Evolutionary conservation across 2,888 invertebrate species (phyloP).

Genomic region (Atethmia centrago): DNA sequence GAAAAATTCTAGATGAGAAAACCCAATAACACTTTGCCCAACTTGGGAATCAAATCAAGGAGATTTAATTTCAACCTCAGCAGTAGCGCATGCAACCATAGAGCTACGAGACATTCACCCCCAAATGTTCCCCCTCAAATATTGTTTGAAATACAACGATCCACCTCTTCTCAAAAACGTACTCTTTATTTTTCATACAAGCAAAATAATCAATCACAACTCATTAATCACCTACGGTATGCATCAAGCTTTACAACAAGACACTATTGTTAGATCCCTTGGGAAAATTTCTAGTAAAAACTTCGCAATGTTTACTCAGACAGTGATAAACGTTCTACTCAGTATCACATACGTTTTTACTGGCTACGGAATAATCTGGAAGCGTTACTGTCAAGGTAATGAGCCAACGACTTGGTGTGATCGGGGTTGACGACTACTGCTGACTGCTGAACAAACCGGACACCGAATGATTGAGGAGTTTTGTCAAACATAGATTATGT

Average conservation of each 20-base stretch:
- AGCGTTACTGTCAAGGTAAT: conserved; percentile 24
- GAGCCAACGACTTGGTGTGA: conserved; percentile 15
- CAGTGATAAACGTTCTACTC: conserved; percentile 46
- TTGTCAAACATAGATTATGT: no score
- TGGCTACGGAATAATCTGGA: conserved; percentile 24
- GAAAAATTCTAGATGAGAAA: not conserved
- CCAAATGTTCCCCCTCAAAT: no score
- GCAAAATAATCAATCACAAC: conserved; percentile 19
- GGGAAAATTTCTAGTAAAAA: conserved; percentile 59
- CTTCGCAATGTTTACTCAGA: conserved; percentile 39
- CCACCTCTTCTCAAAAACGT: not conserved
- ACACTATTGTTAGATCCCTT: conserved; percentile 46
- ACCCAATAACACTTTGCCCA: not conserved
- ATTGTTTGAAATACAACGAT: no score
- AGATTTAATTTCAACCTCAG: not conserved
- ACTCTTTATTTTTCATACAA: not conserved
- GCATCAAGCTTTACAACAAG: conserved; percentile 36
- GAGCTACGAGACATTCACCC: not conserved
- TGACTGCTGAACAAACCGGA: not conserved
- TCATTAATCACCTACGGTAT: conserved; percentile 9
- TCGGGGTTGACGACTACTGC: not conserved
- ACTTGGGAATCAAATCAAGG: not conserved
- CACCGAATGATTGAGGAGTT: not conserved
- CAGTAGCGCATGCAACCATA: not conserved
- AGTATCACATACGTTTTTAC: conserved; percentile 26